Percentiles rank a stretch among this genome's conserved stretches.
Conservation (phyloP, 2,797 vertebrate species). For the Graptemys geographica region DNA sequence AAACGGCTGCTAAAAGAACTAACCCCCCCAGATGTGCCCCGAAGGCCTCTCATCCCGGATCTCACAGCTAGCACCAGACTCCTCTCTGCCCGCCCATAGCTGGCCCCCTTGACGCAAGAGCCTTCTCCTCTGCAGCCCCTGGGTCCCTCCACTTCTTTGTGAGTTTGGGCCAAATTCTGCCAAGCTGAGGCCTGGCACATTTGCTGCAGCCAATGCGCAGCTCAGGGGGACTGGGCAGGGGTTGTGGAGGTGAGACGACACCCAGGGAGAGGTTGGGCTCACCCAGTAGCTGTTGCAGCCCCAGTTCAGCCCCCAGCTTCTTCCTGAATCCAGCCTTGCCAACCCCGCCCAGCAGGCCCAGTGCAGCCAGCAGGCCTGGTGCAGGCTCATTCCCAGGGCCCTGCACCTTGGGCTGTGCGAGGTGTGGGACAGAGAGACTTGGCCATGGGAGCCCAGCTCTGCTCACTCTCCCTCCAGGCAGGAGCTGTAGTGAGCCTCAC, state of each 20-base stretch:
- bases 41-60: no score
- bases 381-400: not conserved
- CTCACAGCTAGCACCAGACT: not conserved
- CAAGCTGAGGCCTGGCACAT: not conserved
- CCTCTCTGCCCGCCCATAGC: not conserved
- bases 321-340: accelerated
- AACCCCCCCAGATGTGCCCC: not conserved
- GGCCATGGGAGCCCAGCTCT: no score
- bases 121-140: not conserved
- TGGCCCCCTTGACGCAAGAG: not conserved
- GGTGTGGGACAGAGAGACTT: not conserved
- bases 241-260: not conserved
- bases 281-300: not conserved
- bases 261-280: not conserved
- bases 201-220: not conserved
- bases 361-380: not conserved
- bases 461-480: no score
- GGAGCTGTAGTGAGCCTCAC: no score
- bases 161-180: not conserved
- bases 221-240: no score
- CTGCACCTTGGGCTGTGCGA: no score
- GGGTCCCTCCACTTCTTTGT: no score
- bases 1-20: not conserved
- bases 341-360: not conserved
- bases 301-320: not conserved